Conservation (phyloP, 2,113 vertebrate species). For the Chloroceryle aenea region DNA sequence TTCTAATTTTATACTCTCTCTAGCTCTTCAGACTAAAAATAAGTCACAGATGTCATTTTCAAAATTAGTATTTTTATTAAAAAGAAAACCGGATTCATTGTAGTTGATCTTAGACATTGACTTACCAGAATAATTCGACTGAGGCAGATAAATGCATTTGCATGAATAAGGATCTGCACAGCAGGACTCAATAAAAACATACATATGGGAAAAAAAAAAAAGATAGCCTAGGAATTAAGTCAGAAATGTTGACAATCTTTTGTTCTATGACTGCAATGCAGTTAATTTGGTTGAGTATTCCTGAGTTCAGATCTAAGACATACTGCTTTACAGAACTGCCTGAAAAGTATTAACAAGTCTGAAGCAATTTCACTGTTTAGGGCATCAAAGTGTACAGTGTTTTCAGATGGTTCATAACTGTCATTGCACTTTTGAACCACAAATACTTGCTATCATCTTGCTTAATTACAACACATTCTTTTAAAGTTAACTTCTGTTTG, state of each 20-base stretch:
- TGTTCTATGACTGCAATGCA: neutral
- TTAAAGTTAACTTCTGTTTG: neutral
- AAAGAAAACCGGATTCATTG: neutral
- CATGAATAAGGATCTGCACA: neutral
- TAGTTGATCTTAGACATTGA: neutral
- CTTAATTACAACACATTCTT: neutral
- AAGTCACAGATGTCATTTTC: neutral
- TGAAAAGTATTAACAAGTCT: neutral
- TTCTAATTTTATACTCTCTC: neutral
- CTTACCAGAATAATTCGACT: neutral
- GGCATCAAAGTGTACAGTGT: neutral
- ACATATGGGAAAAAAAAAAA: neutral
- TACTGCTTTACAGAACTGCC: neutral
- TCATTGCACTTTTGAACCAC: neutral
- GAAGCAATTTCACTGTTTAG: neutral
- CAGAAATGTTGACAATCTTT: neutral
- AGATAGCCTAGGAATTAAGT: neutral
- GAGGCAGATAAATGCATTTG: neutral
- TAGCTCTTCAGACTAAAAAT: neutral
- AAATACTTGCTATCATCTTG: neutral
- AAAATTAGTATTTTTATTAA: neutral
- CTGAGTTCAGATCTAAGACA: neutral
- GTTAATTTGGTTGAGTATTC: neutral
- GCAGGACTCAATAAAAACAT: neutral
- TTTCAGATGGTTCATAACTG: neutral